These are phyloP conservation scores for Drymodes brunneopygia DNA, from an alignment of 2,113 vertebrate species.

Conservation along the genomic window DNA sequence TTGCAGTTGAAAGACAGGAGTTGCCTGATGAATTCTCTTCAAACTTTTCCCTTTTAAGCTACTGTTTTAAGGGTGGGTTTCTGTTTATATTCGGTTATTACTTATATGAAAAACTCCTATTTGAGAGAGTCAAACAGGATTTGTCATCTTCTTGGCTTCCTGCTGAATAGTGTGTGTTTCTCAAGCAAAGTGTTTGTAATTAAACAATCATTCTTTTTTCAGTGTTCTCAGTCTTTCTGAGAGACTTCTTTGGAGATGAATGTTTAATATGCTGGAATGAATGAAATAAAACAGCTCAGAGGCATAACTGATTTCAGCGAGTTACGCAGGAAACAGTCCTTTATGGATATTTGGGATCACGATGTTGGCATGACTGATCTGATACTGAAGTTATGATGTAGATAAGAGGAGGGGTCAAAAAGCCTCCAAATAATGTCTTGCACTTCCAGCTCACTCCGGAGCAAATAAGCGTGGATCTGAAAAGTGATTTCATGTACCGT, in stretches of 20 bases:
- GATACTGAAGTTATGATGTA: neutral
- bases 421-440: neutral
- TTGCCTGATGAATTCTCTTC: neutral
- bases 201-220: neutral
- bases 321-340: neutral
- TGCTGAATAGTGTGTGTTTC: neutral
- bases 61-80: neutral
- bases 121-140: too few species aligned
- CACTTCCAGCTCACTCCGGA: slow-evolving; percentile 84
- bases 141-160: neutral
- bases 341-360: neutral
- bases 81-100: neutral
- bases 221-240: neutral
- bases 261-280: neutral
- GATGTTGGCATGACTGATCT: neutral
- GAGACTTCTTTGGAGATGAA: neutral
- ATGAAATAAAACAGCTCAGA: neutral
- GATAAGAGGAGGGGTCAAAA: neutral
- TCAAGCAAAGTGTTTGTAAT: neutral
- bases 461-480: slow-evolving; percentile 90
- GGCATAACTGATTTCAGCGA: neutral
- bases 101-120: neutral
- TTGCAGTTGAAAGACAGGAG: neutral
- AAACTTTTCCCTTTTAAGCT: neutral
- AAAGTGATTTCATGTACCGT: slow-evolving; percentile 79